Conservation (phyloP, 2,797 vertebrate genomes). For the Dromococcyx pavoninus region DNA sequence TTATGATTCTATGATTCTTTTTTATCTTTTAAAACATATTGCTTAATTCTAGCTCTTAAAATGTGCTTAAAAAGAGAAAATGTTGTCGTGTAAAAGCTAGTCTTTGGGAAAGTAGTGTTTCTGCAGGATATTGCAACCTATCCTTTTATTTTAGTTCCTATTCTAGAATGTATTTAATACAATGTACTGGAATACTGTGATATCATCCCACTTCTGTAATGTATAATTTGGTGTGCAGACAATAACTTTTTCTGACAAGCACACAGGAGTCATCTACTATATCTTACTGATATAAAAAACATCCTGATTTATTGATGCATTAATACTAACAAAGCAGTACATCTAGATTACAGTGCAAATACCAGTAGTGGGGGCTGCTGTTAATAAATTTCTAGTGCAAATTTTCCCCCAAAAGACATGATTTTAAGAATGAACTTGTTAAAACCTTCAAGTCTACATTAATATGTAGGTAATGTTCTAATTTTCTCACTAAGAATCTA, state of each 20-base stretch:
- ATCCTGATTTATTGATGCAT: not conserved
- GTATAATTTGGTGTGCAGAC: not conserved
- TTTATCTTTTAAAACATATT: not conserved
- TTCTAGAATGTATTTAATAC: not conserved
- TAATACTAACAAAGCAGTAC: not conserved
- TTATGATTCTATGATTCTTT: too few relatives aligned
- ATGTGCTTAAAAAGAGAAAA: not conserved
- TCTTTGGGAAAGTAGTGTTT: not conserved
- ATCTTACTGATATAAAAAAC: not conserved
- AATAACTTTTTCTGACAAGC: not conserved
- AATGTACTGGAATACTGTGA: not conserved
- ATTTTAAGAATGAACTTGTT: not conserved
- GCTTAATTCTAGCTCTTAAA: not conserved
- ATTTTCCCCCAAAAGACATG: too few relatives aligned
- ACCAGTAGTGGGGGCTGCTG: not conserved
- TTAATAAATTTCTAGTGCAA: not conserved
- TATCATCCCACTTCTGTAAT: not conserved
- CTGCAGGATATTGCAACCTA: not conserved
- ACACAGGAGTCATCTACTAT: not conserved
- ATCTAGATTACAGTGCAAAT: not conserved
- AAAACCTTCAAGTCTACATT: not conserved
- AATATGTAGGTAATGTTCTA: not conserved
- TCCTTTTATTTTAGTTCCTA: not conserved
- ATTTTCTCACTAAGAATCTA: not conserved
- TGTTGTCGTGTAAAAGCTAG: not conserved